Base-by-base conservation (phyloP, 2,113 vertebrate genomes). In the Riparia riparia region DNA sequence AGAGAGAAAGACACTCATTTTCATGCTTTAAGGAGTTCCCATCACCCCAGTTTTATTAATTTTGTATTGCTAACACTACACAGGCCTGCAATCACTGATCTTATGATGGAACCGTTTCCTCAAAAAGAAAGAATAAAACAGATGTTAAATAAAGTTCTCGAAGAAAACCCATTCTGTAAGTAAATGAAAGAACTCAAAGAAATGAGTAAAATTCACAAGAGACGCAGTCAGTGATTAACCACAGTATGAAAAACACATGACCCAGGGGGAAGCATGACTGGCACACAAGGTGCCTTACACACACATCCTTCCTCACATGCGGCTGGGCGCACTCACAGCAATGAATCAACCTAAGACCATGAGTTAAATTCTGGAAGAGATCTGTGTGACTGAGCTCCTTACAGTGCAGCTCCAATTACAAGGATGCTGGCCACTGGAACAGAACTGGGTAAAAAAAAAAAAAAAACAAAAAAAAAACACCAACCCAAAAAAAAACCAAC, bases 221-320 rank as follows among this genome's bases (percentile, higher is more conserved):
- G 70, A 44, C 24, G 54, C 51, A 81, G 95, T 81, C 60, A 82
- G 65, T 84, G 94, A 96, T 86, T 92, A 95, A 93, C 18, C 76
- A 89, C 86, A 84, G 53, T 24, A 54, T 61, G 82, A 71, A 84
- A 89, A 93, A 68, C 95, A 89, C 92, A 95, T 96, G 96, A 95
- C 65, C 72, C 5, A 2, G 49, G 65, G 34, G 88, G 93, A 96
- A 94, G 82, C 76, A 79, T 71, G 95, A 92, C 83, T 74, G 89
- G 83, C 77, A 90, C 72, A 84, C 65, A 86, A 73, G 7, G 28
- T 25, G 56, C 24, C 88, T 74, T 28, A 68, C 68, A 86, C 70
- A 82, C 85, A 60, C 90, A 69, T 78, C 81, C 90, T 89, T 74
- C 92, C 95, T 95, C 80, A 81, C 47, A 77, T 14, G 31, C 2